Evolutionary conservation across 2,888 invertebrate genomes (phyloP).

Genomic region (Phrixothrix hirtus): DNA sequence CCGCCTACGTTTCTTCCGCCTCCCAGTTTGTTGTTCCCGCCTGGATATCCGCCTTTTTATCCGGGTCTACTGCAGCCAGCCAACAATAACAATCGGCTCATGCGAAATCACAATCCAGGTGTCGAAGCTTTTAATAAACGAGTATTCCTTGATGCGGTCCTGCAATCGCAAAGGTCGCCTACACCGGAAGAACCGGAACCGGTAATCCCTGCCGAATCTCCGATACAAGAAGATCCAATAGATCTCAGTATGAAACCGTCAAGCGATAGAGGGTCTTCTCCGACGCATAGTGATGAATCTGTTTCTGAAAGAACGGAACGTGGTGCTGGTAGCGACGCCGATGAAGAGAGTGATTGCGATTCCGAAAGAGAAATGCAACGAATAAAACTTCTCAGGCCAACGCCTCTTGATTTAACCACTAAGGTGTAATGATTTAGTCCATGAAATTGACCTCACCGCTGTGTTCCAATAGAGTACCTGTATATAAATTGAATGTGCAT

Average conservation of each 20-base stretch:
- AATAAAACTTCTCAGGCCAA: slow-evolving; percentile 55
- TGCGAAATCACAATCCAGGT: slow-evolving; percentile 61
- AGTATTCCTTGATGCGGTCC: slow-evolving; percentile 74
- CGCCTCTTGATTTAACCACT: slow-evolving; percentile 69
- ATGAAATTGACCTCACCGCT: slow-evolving; percentile 38
- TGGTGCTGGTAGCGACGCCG: slow-evolving; percentile 57
- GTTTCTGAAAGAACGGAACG: slow-evolving; percentile 38
- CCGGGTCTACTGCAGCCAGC: slow-evolving; percentile 52
- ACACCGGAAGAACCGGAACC: slow-evolving; percentile 57
- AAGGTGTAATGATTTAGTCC: slow-evolving; percentile 61
- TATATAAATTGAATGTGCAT: slow-evolving; percentile 34
- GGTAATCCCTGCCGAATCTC: slow-evolving; percentile 44
- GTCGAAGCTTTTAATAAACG: slow-evolving; percentile 70
- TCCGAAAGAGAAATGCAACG: slow-evolving; percentile 54
- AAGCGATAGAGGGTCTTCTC: slow-evolving; percentile 58
- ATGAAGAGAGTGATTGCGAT: slow-evolving; percentile 60
- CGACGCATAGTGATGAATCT: slow-evolving; percentile 48
- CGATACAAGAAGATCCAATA: slow-evolving; percentile 75
- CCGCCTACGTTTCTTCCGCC: slow-evolving; percentile 63
- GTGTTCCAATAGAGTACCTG: slow-evolving; percentile 46
- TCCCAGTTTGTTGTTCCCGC: slow-evolving; percentile 63
- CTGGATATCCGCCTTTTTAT: slow-evolving; percentile 53
- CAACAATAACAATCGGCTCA: slow-evolving; percentile 55
- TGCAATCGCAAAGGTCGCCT: slow-evolving; percentile 68
- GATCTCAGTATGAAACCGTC: slow-evolving; percentile 76